phyloP scores from a whole-genome alignment of 2,888 invertebrate genomes.

The Acanthosepion lycidas region DNA sequence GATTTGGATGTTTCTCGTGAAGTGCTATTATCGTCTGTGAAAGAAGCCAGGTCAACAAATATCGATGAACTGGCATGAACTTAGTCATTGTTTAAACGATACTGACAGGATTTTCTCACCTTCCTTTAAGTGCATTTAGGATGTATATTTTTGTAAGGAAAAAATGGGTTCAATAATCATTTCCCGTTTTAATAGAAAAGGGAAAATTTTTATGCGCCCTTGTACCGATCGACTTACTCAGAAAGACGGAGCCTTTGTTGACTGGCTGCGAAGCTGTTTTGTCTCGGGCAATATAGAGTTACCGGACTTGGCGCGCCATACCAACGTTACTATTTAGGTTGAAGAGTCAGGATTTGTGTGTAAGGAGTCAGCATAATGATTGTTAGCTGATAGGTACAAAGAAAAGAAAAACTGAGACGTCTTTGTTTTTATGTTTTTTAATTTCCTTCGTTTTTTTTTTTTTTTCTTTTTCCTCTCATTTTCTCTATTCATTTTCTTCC shows the following conservation, averaged over 20 bases:
- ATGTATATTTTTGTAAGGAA: background rate
- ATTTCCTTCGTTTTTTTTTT: background rate
- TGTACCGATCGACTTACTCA: slow-evolving; percentile 20
- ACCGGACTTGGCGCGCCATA: slow-evolving; percentile 22
- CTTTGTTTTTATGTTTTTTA: background rate
- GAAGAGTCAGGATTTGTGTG: background rate
- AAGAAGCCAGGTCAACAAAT: background rate
- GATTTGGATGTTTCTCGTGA: too few species aligned
- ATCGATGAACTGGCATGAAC: background rate
- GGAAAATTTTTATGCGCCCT: background rate
- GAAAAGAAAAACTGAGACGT: background rate
- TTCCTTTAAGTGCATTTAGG: background rate
- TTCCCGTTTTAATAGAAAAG: slow-evolving; percentile 18
- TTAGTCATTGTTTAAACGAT: background rate
- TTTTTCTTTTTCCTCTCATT: background rate
- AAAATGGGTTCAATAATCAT: background rate
- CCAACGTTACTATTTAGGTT: background rate
- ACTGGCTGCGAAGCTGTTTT: background rate
- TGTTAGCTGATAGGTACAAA: background rate
- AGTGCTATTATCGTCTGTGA: too few species aligned
- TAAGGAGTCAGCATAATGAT: slow-evolving; percentile 20
- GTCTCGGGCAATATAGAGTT: slow-evolving; percentile 33
- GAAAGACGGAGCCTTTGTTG: slow-evolving; percentile 33
- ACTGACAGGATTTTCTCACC: background rate
- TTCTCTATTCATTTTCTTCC: too few species aligned